Evolutionary conservation across 2,113 vertebrate species (phyloP).

Genomic region (Macquaria australasica): DNA sequence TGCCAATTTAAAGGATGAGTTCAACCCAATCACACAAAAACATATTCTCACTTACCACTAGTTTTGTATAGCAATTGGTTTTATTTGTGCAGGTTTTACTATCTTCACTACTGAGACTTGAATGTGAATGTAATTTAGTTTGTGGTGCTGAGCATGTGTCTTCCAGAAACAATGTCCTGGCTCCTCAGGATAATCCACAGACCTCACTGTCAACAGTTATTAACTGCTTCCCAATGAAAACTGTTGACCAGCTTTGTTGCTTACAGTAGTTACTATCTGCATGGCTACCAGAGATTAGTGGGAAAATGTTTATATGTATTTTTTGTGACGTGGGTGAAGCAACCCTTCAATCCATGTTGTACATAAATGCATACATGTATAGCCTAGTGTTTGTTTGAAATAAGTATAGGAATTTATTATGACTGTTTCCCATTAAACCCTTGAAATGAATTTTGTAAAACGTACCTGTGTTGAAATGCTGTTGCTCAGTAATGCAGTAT

Average conservation of each 20-base stretch:
- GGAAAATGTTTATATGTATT: slow-evolving; percentile 1
- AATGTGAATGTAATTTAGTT: slow-evolving; percentile 11
- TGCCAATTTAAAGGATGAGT: slow-evolving; percentile 19
- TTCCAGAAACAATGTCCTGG: slow-evolving; percentile 34
- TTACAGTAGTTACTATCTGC: background rate
- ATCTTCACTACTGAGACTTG: background rate
- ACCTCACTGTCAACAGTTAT: slow-evolving; percentile 9
- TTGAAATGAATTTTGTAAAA: slow-evolving; percentile 42
- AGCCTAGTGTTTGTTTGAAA: slow-evolving; percentile 22
- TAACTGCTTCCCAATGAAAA: background rate
- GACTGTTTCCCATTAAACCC: slow-evolving; percentile 29
- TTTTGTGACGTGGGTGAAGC: slow-evolving; percentile 14
- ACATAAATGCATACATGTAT: slow-evolving; percentile 14
- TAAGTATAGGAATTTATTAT: slow-evolving; percentile 20
- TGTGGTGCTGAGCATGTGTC: slow-evolving; percentile 10
- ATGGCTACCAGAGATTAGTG: slow-evolving; percentile 7
- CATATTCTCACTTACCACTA: background rate
- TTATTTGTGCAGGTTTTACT: background rate
- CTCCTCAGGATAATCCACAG: slow-evolving; percentile 18
- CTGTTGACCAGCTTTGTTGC: slow-evolving; percentile 1
- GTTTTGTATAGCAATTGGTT: background rate
- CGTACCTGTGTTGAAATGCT: slow-evolving; percentile 21
- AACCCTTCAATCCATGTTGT: slow-evolving; percentile 17
- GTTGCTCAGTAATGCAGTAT: slow-evolving; percentile 8
- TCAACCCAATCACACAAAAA: background rate